phyloP scores from a whole-genome alignment of 2,888 invertebrate species.

The Dolomedes plantarius region DNA sequence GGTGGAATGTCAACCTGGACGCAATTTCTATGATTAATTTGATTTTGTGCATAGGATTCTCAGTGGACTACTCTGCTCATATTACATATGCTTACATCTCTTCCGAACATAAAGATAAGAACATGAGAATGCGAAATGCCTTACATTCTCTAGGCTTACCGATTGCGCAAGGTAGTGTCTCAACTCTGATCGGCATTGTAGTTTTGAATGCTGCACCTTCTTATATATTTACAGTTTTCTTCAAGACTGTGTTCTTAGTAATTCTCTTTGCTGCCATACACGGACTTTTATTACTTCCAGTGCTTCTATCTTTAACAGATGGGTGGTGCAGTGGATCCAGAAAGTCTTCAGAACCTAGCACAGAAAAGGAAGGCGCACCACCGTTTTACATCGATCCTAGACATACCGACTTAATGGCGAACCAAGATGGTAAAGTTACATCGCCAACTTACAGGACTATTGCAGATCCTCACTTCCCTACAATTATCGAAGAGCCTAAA shows the following conservation, averaged over 20 bases:
- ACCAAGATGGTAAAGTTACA: conserved; percentile 27
- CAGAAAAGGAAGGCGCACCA: conserved; percentile 45
- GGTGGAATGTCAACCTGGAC: conserved; percentile 95
- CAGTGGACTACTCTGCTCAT: conserved; percentile 96
- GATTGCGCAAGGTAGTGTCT: conserved; percentile 92
- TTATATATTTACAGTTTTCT: conserved; percentile 96
- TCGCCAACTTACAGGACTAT: conserved; percentile 36
- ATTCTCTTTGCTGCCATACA: conserved; percentile 96
- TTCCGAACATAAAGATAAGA: conserved; percentile 85
- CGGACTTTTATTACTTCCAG: conserved; percentile 91
- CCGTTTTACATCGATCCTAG: conserved; percentile 54
- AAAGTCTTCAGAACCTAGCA: background rate
- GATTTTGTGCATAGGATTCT: conserved; percentile 97
- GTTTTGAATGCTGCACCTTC: conserved; percentile 92
- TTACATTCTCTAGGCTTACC: conserved; percentile 92
- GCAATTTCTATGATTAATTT: conserved; percentile 97
- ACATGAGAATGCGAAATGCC: conserved; percentile 89
- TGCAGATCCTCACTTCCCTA: conserved; percentile 42
- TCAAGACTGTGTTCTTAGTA: conserved; percentile 96
- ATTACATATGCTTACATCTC: conserved; percentile 97
- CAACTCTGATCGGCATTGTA: conserved; percentile 91
- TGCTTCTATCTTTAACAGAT: conserved; percentile 76
- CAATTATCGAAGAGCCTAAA: conserved; percentile 50
- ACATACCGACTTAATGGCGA: conserved; percentile 13
- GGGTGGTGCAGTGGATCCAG: conserved; percentile 52